Base-by-base conservation (phyloP, 30 jellyfish, hydroid and myxozoan genomes). In the Aurelia aurita region DNA sequence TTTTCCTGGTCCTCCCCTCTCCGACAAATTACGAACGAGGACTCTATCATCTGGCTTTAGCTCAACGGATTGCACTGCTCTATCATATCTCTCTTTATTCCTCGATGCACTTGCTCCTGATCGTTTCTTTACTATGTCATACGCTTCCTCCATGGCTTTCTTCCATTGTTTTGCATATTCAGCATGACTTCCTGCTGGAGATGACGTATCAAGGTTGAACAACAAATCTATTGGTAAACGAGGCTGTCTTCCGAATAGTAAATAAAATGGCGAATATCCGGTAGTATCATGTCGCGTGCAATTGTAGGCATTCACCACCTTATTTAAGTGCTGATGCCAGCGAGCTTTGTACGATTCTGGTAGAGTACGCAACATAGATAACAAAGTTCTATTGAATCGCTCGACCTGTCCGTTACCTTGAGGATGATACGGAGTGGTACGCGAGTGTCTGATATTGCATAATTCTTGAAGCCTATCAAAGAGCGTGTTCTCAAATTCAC, bases 351-450 rank as follows among this genome's bases (percentile, higher is more conserved):
- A 31, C 6, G 18, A 4, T 62, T 78, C 89, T 8, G 29, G 85
- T 7, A 78, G 72, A 22, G 89, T 78, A 4, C 72, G 13, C 71
- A 78, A 28, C 89, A 78, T 78, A 5, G n/a, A 12, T 58, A 78
- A 39, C 32, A 78, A 34, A 12, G 89, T 59, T 4, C 85, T 7
- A 16, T 58, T 58, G n/a, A 78, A 26, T 27, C 89, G 27, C 39
- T 78, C 89, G 19, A 69, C 63, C 57, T 43, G 74, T 25, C 89
- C 87, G 16, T 78, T 78, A 19, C 68, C 66, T 26, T 58, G 84
- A 5, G 71, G 87, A 47, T 78, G 89, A 47, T 55, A 74, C 35
- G 78, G n/a, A 8, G 85, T 72, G 12, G 85, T 72, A 8, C 85
- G 21, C 10, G 85, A 72, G 8, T 47, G 71, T n/a, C 7, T 27